Evolutionary conservation across 2,797 vertebrate species (phyloP).

Genomic region (Acestrorhynchus altus): DNA sequence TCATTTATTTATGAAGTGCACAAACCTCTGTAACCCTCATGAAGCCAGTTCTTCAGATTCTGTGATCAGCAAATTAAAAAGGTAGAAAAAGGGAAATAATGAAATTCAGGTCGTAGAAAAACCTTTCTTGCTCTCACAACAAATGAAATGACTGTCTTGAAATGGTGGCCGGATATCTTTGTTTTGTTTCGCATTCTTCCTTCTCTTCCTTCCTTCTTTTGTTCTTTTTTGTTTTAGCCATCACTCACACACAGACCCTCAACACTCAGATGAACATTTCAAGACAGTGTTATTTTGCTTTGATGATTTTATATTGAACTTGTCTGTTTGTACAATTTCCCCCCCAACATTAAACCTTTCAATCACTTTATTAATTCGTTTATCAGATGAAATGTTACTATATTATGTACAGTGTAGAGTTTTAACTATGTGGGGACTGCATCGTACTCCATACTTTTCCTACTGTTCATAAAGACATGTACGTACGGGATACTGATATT

Average conservation of each 20-base stretch:
- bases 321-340: not conserved
- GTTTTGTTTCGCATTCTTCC: not conserved
- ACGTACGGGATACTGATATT: conserved; percentile 5
- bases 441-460: not conserved
- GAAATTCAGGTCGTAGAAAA: not conserved
- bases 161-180: not conserved
- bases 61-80: not conserved
- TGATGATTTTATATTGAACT: conserved; percentile 16
- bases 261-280: conserved; percentile 18
- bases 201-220: not conserved
- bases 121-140: not conserved
- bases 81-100: not conserved
- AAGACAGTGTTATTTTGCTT: conserved; percentile 58
- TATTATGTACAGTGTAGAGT: conserved; percentile 50
- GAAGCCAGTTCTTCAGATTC: not conserved
- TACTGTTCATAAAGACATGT: not conserved
- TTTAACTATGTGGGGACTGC: not conserved
- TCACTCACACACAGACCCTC: not conserved
- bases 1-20: conserved; percentile 38
- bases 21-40: not conserved
- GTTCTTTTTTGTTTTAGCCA: not conserved
- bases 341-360: conserved; percentile 9
- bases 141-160: conserved; percentile 2
- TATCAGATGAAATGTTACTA: conserved; percentile 32
- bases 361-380: conserved; percentile 16